phyloP scores from a whole-genome alignment of 2,888 invertebrate genomes.

The Pseudeuparius sepicola region DNA sequence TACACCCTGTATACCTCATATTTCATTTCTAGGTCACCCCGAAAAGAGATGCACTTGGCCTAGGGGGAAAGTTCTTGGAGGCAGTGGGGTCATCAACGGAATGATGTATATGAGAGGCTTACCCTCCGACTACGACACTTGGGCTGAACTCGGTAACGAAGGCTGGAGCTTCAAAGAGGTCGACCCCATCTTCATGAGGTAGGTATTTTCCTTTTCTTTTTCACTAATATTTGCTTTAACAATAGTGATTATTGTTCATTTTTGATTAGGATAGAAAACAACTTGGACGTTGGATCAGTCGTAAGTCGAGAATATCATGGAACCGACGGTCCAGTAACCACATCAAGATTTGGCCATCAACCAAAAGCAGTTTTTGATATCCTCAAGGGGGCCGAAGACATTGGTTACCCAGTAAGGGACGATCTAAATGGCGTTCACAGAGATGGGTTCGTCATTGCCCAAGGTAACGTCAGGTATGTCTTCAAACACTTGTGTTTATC shows the following conservation, averaged over 20 bases:
- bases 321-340: conserved; percentile 50
- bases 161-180: conserved; percentile 54
- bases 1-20: no score
- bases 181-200: conserved; percentile 57
- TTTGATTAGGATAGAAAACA: no score
- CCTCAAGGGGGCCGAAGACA: conserved; percentile 49
- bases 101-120: conserved; percentile 52
- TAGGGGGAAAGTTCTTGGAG: conserved; percentile 58
- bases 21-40: no score
- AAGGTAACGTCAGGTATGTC: conserved; percentile 49
- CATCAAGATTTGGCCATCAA: conserved; percentile 50
- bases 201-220: no score
- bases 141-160: conserved; percentile 50
- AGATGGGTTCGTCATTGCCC: conserved; percentile 50
- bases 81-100: conserved; percentile 56
- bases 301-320: conserved; percentile 49
- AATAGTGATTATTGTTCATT: no score
- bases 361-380: conserved; percentile 47
- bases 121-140: conserved; percentile 49
- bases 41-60: conserved; percentile 53
- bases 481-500: no score
- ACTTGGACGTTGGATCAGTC: conserved; percentile 48
- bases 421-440: conserved; percentile 53
- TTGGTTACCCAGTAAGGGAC: conserved; percentile 45
- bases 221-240: no score